Base-by-base conservation (phyloP, 2,113 vertebrate genomes). In the Ochotona princeps region DNA sequence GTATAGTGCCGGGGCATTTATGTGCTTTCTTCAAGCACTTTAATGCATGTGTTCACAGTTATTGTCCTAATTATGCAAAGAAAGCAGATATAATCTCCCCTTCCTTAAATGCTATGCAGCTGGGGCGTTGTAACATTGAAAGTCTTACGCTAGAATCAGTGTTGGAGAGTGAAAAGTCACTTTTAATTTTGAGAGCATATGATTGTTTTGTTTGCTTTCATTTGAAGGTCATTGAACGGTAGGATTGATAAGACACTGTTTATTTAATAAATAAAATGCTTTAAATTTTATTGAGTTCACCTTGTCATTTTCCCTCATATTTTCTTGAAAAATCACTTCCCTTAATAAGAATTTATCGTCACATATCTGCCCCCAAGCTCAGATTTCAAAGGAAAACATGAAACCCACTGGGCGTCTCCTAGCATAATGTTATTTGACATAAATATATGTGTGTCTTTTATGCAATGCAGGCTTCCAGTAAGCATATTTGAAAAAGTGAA, bases 31-130 rank as follows among this genome's bases (percentile, higher is more conserved):
- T 70, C 61, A 89, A 75, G 20, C 82, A 26, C 20, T 89, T 89
- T 66, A 54, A 91, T 91, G 51, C 26, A 25, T 72, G 15, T 61
- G 93, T 95, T 91, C 28, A 54, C 2, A 66, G 83, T 63, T 89
- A 35, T 26, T 60, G 15, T 38, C 10, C 20, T 49, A 49, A 51
- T 89, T 89, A 44, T 51, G 21, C 63, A 60, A 96, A 85, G n/a
- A 95, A 92, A 94, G 32, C 32, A 65, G 88, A 73, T 85, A 23
- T 44, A 73, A 86, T 89, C 51, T 30, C 15, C 1, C 60, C 14
- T 57, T n/a, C 78, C 79, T 93, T 78, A 92, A 90, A 67, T 83
- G 25, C 7, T 25, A 79, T 44, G 51, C 74, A 79, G 86, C 74
- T 21, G 54, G 69, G 4, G 60, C 5, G 65, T 25, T n/a, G 12